Conservation (phyloP, 2,797 vertebrate species). For the Tympanoctomys barrerae region DNA sequence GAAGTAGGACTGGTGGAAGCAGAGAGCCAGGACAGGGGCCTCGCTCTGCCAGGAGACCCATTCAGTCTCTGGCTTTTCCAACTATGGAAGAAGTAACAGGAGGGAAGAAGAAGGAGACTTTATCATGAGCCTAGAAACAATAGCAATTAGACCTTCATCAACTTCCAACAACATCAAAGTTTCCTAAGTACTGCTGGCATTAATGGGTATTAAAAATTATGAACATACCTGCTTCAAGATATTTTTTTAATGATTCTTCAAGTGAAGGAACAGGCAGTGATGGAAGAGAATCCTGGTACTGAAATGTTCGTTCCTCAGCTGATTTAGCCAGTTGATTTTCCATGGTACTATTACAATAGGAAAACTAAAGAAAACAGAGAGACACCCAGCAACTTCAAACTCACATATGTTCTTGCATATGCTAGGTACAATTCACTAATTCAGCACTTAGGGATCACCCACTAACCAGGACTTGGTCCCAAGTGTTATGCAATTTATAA, state of each 20-base stretch:
- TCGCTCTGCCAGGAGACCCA: constrained; percentile 2
- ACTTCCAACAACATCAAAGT: not conserved
- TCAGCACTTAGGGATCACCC: not conserved
- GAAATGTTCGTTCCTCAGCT: constrained; percentile 93
- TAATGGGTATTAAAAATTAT: constrained; percentile 41
- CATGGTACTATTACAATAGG: constrained; percentile 87
- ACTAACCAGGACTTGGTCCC: constrained; percentile 12
- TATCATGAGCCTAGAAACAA: not conserved
- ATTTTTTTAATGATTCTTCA: constrained; percentile 93
- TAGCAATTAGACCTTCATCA: constrained; percentile 3
- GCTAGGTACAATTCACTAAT: constrained; percentile 18
- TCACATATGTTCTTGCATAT: not conserved
- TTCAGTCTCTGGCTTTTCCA: constrained; percentile 18
- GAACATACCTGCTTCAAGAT: constrained; percentile 94
- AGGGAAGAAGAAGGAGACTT: not conserved
- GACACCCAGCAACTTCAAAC: not conserved
- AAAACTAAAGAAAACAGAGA: constrained; percentile 61
- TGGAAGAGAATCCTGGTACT: constrained; percentile 94
- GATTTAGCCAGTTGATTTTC: constrained; percentile 91
- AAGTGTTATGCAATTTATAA: constrained; percentile 20
- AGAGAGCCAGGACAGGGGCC: not conserved
- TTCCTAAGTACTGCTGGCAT: constrained; percentile 11
- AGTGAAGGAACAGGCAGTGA: constrained; percentile 94
- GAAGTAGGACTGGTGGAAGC: not conserved
- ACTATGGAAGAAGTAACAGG: not conserved